These are phyloP conservation scores for Pionites leucogaster DNA, from an alignment of 2,113 vertebrate species.

Conservation along the genomic window DNA sequence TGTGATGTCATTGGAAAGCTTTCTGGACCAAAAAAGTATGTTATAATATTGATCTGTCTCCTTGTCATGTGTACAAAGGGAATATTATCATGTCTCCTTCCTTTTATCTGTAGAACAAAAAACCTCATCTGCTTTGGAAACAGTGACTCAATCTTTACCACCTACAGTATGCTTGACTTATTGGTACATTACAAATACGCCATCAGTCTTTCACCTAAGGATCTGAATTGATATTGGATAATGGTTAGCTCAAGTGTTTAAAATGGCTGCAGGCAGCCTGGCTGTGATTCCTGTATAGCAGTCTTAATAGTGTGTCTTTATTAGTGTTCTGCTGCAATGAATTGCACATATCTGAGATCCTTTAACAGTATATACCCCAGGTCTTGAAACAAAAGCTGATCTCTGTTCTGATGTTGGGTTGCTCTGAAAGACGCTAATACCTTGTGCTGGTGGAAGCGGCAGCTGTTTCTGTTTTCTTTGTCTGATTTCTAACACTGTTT, in stretches of 20 bases:
- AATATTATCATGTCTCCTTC: neutral
- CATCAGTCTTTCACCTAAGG: neutral
- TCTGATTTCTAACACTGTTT: neutral
- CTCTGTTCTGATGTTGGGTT: neutral
- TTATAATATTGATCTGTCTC: neutral
- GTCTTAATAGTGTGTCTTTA: neutral
- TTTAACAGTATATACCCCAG: neutral
- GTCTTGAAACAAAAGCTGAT: neutral
- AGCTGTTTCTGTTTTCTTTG: neutral
- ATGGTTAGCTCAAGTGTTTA: neutral
- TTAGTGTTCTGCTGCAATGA: neutral
- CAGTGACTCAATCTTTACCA: neutral
- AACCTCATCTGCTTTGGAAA: neutral
- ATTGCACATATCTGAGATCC: neutral
- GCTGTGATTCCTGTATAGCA: neutral
- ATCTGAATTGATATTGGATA: neutral
- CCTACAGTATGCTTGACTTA: neutral
- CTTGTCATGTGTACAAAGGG: neutral
- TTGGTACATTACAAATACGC: neutral
- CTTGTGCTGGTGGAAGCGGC: neutral
- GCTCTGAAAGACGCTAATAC: neutral
- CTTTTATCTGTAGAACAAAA: neutral
- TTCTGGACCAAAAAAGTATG: neutral
- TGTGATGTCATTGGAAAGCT: neutral
- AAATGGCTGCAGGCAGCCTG: neutral